Evolutionary conservation across 2,113 vertebrate genomes (phyloP).

Genomic region (Carettochelys insculpta): DNA sequence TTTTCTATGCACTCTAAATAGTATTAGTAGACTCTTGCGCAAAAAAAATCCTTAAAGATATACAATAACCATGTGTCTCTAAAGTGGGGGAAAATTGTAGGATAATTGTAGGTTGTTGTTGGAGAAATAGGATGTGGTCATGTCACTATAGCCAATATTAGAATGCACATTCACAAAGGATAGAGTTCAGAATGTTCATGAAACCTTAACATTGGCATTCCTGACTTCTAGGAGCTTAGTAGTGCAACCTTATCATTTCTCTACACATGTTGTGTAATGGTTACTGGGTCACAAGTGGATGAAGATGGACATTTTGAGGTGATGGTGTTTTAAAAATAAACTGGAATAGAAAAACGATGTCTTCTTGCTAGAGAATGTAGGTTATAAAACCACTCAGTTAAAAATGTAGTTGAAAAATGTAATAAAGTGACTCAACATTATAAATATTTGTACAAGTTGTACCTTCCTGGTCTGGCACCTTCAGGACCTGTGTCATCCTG

Average conservation of each 20-base stretch:
- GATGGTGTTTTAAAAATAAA: not conserved
- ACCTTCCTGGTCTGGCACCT: too few relatives aligned
- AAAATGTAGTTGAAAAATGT: not conserved
- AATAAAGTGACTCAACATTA: not conserved
- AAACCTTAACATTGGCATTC: not conserved
- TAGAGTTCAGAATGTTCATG: not conserved
- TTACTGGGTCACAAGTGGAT: not conserved
- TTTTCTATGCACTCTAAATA: not conserved
- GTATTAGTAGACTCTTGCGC: not conserved
- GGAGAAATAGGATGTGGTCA: not conserved
- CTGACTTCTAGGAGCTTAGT: not conserved
- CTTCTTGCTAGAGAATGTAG: not conserved
- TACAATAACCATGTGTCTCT: not conserved
- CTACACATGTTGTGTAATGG: fast-evolving
- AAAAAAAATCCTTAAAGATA: not conserved
- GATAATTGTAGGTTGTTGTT: not conserved
- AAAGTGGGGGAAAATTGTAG: not conserved
- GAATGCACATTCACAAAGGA: not conserved
- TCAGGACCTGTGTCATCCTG: too few relatives aligned
- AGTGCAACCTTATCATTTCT: not conserved
- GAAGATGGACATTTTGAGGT: not conserved
- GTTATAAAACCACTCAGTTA: not conserved
- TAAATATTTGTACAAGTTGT: not conserved
- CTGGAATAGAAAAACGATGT: not conserved
- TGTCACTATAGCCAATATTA: not conserved